Evolutionary conservation across 2,888 invertebrate species (phyloP), one percentile per base, ranked within the genome.

Genomic region (Melangyna quadrimaculata): DNA sequence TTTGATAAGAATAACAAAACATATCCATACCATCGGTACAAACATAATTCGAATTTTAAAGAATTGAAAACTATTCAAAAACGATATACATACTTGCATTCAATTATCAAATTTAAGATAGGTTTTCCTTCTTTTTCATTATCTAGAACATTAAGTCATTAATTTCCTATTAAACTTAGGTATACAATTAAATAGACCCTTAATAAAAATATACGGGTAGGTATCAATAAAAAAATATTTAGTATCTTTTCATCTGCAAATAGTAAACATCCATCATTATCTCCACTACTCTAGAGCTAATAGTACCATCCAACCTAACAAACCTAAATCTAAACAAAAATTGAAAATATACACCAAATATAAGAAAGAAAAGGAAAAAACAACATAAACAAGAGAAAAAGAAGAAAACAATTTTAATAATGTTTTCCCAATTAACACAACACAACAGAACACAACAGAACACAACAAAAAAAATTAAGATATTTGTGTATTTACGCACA

Each of bases 271-370:
- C 45, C 40, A 53, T 35, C 37, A 63, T 45, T 61, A 72, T 78
- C 61, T 29, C 22, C 45, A 22, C n/a, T 35, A 78, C 55, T 61
- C 61, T 14, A 48, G 22, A 48, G 12, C 22, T 48, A 40, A 8
- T 10, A 43, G 40, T 61, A 40, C 32, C 22, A 59, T 35, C 22
- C n/a, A 24, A 35, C 22, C 22, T n/a, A 35, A 81, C 40, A 67
- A 19, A 67, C 10, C 10, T 17, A 6, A 40, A 72, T 67, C 71
- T 35, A 59, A 81, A 81, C 77, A 72, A 67, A 75, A 35, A 57
- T n/a, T 55, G 17, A 67, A 71, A 51, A 70, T 63, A 74, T 40
- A 40, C 59, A 59, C n/a, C n/a, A 32, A 27, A n/a, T 45, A 48
- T n/a, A 55, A 67, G 17, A 24, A n/a, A 37, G 10, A 32, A 12